These are phyloP conservation scores for Medauroidea extradentata DNA, from an alignment of 1,140 invertebrate genomes.

Conservation along the genomic window DNA sequence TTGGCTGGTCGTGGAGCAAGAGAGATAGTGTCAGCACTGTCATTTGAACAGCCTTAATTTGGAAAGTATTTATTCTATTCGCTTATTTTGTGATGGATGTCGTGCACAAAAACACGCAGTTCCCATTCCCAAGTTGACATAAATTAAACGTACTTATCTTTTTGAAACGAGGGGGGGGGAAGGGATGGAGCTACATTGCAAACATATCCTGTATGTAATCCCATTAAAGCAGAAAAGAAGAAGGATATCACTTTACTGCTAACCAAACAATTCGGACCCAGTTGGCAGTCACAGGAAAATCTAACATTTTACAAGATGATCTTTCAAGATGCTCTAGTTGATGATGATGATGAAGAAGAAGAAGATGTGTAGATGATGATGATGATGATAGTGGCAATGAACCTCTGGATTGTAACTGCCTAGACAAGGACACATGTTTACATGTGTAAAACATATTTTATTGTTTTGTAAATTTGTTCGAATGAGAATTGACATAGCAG, in stretches of 20 bases:
- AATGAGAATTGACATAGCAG: too few relatives aligned
- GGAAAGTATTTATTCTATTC: conserved; percentile 7
- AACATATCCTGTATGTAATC: background rate
- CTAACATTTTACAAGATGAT: too few relatives aligned
- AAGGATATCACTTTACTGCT: background rate
- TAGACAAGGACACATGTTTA: too few relatives aligned
- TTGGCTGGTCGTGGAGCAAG: conserved; percentile 19
- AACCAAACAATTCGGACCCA: too few relatives aligned
- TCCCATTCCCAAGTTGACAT: conserved; percentile 5
- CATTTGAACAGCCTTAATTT: conserved; percentile 12
- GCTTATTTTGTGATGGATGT: conserved; percentile 30
- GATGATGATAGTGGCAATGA: too few relatives aligned
- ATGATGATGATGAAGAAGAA: too few relatives aligned
- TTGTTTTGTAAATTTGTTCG: too few relatives aligned
- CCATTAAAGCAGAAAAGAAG: background rate
- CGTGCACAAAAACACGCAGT: conserved; percentile 29
- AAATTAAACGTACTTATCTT: background rate
- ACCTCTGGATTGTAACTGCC: too few relatives aligned
- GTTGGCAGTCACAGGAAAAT: too few relatives aligned
- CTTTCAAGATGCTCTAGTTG: too few relatives aligned
- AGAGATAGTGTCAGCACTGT: conserved; percentile 24
- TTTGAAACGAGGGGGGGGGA: background rate
- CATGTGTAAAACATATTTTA: too few relatives aligned
- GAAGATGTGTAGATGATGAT: too few relatives aligned
- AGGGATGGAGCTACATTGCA: background rate